Conservation (phyloP, 1,140 invertebrate species). For the Fragariocoptes setiger region DNA sequence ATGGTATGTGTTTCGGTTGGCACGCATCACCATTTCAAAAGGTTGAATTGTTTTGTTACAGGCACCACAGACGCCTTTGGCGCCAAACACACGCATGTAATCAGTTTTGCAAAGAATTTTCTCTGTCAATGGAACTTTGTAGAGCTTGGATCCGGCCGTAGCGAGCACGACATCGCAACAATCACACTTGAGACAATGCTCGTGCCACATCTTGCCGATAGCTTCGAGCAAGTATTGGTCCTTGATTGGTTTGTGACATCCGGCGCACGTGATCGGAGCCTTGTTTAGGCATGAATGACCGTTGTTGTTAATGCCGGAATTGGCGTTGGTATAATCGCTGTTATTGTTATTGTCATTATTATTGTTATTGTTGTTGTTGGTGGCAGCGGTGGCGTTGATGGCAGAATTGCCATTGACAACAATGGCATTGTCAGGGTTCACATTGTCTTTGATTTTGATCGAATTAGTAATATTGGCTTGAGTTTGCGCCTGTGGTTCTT, state of each 20-base stretch:
- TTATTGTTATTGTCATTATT: no score
- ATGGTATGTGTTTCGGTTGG: conserved; percentile 71
- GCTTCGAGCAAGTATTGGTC: conserved; percentile 22
- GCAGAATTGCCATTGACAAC: no score
- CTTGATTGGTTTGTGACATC: conserved; percentile 20
- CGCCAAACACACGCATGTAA: conserved; percentile 40
- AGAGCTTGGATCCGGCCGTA: conserved; percentile 65
- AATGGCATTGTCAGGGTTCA: no score
- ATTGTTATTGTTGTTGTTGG: no score
- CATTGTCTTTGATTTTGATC: no score
- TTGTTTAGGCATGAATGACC: no score
- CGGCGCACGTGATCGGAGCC: no score
- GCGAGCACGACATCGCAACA: conserved; percentile 66
- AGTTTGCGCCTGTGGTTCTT: no score
- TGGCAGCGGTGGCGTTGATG: no score
- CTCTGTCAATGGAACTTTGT: conserved; percentile 71
- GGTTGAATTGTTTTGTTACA: conserved; percentile 75
- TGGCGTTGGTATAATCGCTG: no score
- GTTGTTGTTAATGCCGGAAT: no score
- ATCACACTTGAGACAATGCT: conserved; percentile 66
- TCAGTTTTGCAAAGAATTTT: conserved; percentile 69
- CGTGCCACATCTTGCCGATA: conserved; percentile 62
- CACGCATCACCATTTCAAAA: conserved; percentile 87
- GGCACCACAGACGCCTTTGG: conserved; percentile 31
- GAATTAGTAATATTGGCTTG: no score